Evolutionary conservation across 2,888 invertebrate species (phyloP), one percentile per base, ranked within the genome.

Genomic region (Sesamia inferens): DNA sequence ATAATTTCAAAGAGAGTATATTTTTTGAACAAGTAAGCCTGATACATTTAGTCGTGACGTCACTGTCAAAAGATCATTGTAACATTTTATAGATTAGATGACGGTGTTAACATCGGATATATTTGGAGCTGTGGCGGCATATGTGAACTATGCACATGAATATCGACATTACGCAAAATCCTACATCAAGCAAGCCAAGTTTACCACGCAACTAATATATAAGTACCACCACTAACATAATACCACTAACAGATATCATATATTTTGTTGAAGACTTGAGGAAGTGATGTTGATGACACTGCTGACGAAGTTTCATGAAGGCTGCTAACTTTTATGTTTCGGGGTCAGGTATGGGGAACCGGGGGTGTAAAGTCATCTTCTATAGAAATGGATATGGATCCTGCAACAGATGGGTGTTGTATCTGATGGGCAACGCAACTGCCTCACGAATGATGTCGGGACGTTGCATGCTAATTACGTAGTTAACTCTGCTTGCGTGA

Each of bases 1-100:
- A 69, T 76, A 24, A 57, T 64, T 71, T 77, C 47, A 31, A 64
- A 70, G 24, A 81, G 44, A 19, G 16, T 69, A 39, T 47, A 31
- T 61, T 55, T 71, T 59, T 16, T 19, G n/a, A 65, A 78, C n/a
- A 39, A 57, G 47, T 22, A 13, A 39, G 31, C 14, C 16, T 66
- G n/a, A 0, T 24, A 39, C 19, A 68, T 22, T 14, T n/a, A 39
- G 8, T 48, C 39, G 16, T n/a, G 8, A 16, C 22, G 19, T 39
- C 19, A 68, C 4, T 13, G 5, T 44, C 1, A n/a, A 11, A 71
- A 42, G 16, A 31, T 58, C 14, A 65, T n/a, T n/a, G 6, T 0
- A 59, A 6, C 7, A 39, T 51, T 8, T 47, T 5, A 24, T 47
- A 7, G 48, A 16, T 24, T 22, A 19, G 11, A 58, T 58, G 6